phyloP scores from a whole-genome alignment of 2,888 invertebrate species.

The Harmothoe impar region DNA sequence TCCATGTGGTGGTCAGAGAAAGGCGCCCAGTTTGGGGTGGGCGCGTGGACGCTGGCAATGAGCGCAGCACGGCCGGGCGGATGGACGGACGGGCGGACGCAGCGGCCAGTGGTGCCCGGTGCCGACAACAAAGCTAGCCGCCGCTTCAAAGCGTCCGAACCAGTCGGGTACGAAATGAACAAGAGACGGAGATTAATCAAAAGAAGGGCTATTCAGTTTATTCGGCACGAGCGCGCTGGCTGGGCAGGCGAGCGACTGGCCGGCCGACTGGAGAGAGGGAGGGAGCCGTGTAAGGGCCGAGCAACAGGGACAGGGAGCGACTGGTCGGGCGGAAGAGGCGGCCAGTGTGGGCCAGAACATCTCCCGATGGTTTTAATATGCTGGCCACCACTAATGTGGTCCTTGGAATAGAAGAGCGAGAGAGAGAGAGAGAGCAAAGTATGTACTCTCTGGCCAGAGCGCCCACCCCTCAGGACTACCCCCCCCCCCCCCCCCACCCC shows the following conservation, averaged over 20 bases:
- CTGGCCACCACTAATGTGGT: conserved; percentile 9
- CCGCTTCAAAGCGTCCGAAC: conserved; percentile 49
- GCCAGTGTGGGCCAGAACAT: conserved; percentile 16
- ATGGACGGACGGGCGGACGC: neutral
- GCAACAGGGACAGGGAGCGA: conserved; percentile 15
- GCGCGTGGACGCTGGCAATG: neutral
- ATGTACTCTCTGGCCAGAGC: too few species aligned
- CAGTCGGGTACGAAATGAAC: conserved; percentile 58
- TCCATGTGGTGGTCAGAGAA: neutral
- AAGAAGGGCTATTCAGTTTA: conserved; percentile 49
- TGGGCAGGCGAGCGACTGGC: neutral
- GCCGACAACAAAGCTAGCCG: conserved; percentile 52
- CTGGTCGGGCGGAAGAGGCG: conserved; percentile 3
- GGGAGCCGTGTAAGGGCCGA: neutral
- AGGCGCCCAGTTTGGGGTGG: neutral
- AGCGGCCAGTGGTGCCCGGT: conserved; percentile 8
- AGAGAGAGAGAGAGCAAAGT: too few species aligned
- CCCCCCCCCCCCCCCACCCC: too few species aligned
- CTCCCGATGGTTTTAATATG: conserved; percentile 24
- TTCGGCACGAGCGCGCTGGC: neutral
- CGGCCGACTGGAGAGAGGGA: neutral
- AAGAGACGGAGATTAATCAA: conserved; percentile 52
- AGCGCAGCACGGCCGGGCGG: neutral
- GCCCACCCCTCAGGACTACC: too few species aligned
- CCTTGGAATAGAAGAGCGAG: neutral